phyloP scores from a whole-genome alignment of 2,888 invertebrate species.

The Furcula furcula region DNA sequence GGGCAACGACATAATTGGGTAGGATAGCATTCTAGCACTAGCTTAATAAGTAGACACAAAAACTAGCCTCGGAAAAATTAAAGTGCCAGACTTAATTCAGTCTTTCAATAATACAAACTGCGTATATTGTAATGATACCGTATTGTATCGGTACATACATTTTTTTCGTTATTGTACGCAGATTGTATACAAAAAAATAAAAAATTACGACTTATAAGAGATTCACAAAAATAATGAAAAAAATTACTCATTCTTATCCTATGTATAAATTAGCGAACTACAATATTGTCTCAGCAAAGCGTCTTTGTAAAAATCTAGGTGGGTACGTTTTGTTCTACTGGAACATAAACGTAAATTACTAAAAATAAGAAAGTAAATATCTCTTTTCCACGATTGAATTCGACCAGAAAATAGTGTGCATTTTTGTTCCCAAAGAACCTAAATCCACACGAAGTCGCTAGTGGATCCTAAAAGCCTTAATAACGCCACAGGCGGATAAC shows the following conservation, averaged over 20 bases:
- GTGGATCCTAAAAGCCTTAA: too few relatives aligned
- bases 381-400: too few relatives aligned
- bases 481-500: too few relatives aligned
- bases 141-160: too few relatives aligned
- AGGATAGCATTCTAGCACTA: too few relatives aligned
- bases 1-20: too few relatives aligned
- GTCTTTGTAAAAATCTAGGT: constrained; percentile 29
- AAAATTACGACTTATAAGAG: constrained; percentile 1
- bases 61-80: constrained; percentile 20
- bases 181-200: constrained; percentile 16
- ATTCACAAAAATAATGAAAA: constrained; percentile 7
- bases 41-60: too few relatives aligned
- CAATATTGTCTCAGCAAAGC: constrained; percentile 68
- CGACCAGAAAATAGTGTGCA: too few relatives aligned
- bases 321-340: too few relatives aligned
- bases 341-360: too few relatives aligned
- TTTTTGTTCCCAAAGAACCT: too few relatives aligned
- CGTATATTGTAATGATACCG: constrained; percentile 3
- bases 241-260: constrained; percentile 22
- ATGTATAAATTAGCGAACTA: constrained; percentile 41
- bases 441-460: too few relatives aligned
- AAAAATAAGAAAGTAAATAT: neutral
- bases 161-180: constrained; percentile 2
- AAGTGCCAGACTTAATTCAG: constrained; percentile 23
- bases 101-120: constrained; percentile 28